Percentiles rank a stretch among this genome's conserved stretches.
phyloP scores from a whole-genome alignment of 2,888 invertebrate genomes.

The Drosophila mimica region DNA sequence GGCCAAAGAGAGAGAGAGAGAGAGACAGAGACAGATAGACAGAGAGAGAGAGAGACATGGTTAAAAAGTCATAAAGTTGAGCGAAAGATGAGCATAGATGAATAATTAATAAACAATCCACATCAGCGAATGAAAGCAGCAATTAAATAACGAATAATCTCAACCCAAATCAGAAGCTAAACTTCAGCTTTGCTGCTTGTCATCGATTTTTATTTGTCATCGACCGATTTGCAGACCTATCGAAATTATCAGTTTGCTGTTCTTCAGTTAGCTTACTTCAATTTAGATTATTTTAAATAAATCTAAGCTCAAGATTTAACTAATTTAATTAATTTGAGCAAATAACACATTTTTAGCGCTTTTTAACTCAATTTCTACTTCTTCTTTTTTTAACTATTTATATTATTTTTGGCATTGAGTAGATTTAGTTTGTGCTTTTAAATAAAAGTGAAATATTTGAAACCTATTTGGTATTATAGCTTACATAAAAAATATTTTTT shows the following conservation, averaged over 20 bases:
- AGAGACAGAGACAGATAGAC: not conserved
- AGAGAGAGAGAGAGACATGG: not conserved
- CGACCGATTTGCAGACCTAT: not conserved
- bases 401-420: not conserved
- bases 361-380: not conserved
- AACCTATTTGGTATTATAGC: not conserved
- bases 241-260: not conserved
- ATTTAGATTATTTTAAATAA: too few species aligned
- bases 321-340: not conserved
- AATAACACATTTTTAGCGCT: not conserved
- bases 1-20: not conserved
- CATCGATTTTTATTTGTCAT: not conserved
- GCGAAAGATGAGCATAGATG: not conserved
- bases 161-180: not conserved
- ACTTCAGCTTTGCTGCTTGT: not conserved
- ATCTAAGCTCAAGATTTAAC: not conserved
- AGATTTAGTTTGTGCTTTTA: not conserved
- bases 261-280: too few species aligned
- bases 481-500: not conserved
- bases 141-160: not conserved
- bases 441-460: not conserved
- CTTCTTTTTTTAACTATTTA: not conserved
- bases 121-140: not conserved
- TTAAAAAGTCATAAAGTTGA: constrained; percentile 2
- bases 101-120: not conserved